phyloP scores from a whole-genome alignment of 2,113 vertebrate genomes.

The Alligator sinensis region DNA sequence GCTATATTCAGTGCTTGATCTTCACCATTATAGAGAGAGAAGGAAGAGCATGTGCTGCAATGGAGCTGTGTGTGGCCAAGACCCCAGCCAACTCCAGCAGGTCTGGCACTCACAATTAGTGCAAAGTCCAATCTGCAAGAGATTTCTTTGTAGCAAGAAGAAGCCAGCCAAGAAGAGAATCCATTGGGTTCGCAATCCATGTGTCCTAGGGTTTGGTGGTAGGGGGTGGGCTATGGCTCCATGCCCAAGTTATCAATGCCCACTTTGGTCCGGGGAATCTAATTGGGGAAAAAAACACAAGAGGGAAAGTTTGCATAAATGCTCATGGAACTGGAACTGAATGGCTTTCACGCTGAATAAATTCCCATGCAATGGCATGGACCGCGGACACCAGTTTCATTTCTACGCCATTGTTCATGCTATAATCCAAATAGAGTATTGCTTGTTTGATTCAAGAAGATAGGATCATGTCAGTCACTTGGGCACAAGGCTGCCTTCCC shows the following conservation, averaged over 20 bases:
- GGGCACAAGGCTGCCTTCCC: not conserved
- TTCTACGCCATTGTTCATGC: not conserved
- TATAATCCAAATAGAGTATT: not conserved
- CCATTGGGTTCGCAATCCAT: not conserved
- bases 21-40: not conserved
- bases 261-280: not conserved
- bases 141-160: not conserved
- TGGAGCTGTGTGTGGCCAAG: not conserved
- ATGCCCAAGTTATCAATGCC: not conserved
- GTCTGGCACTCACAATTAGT: not conserved
- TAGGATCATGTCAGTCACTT: not conserved
- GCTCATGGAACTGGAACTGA: too few relatives aligned
- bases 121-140: not conserved
- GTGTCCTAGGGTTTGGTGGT: too few relatives aligned
- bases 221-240: not conserved
- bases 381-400: not conserved
- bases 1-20: rapidly evolving
- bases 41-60: not conserved
- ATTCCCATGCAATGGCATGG: not conserved
- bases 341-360: too few relatives aligned
- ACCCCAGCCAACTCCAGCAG: not conserved
- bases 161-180: not conserved
- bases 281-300: not conserved
- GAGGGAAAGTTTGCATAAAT: not conserved
- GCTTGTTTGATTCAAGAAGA: not conserved